A percentile compares a stretch with the other conserved stretches of the same genome.
Evolutionary conservation across 2,797 vertebrate genomes (phyloP).

Genomic region (Paratrypauchen microcephalus): DNA sequence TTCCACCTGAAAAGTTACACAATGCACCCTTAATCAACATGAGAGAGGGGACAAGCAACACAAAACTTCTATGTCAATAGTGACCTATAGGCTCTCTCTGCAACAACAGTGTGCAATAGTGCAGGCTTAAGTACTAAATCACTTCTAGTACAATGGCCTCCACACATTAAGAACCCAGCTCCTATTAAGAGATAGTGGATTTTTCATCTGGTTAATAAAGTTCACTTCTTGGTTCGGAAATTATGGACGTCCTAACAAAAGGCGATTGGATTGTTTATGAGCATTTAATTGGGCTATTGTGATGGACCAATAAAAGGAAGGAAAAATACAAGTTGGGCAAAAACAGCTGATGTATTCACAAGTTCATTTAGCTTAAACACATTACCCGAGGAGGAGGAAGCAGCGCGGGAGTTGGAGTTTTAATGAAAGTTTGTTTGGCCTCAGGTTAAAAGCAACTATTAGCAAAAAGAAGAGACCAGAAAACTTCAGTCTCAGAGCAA

Average conservation of each 20-base stretch:
- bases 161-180: constrained; percentile 34
- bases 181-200: constrained; percentile 46
- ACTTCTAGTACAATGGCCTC: constrained; percentile 39
- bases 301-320: constrained; percentile 37
- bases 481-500: neutral
- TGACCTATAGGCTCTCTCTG: constrained; percentile 30
- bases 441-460: constrained; percentile 44
- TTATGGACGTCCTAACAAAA: constrained; percentile 36
- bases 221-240: constrained; percentile 27
- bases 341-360: constrained; percentile 41
- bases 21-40: too few relatives aligned
- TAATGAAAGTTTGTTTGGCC: constrained; percentile 64
- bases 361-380: constrained; percentile 63
- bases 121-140: constrained; percentile 29
- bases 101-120: constrained; percentile 30
- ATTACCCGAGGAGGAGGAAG: constrained; percentile 42
- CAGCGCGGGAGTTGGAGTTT: constrained; percentile 48
- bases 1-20: too few relatives aligned
- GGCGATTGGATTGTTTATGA: constrained; percentile 49
- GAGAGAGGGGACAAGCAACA: constrained; percentile 1
- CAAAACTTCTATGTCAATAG: constrained; percentile 33
- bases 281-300: constrained; percentile 59
- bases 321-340: constrained; percentile 8
- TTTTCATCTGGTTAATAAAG: constrained; percentile 40
- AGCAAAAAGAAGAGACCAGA: constrained; percentile 18